Base-by-base conservation (phyloP, 1,140 invertebrate genomes). In the Sipha flava region DNA sequence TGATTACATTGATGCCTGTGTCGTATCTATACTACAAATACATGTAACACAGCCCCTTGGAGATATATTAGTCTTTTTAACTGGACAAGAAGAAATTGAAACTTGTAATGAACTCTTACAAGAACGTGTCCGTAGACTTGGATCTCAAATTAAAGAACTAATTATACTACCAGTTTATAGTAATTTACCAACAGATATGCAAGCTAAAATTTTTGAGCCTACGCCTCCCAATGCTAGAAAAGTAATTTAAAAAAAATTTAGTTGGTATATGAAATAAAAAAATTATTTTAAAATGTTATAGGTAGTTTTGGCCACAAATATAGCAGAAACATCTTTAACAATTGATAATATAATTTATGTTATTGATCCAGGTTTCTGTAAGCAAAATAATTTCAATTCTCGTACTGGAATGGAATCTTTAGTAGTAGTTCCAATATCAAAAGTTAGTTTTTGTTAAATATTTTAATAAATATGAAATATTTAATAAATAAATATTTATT, bases 301-400 rank as follows among this genome's bases (percentile, higher is more conserved):
- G 88, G 94, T 98, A 31, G 92, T 99, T 21, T 86, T 99, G 26
- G 98, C 98, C 1, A 99, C 98, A 26, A 99, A 99, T 85, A 99
- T 99, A 84, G 98, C 98, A 1, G 97, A 99, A 88, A 99, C 98
- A 23, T 99, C 97, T 5, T 87, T 99, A 12, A 99, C 98, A 1
- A 99, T 99, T 82, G 98, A 99, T 85, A 98, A 98, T 83, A 99
- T 99, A 81, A 94, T 96, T 68, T 99, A 98, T 87, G 98, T 99
- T 0, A 98, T 99, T 82, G 98, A 99, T 89, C 96, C 97, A 21
- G 98, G 98, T 2, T 99, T 98, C 87, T 96, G 95, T 57, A 99
- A 99, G 86, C 97, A 99, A 87, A 99, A 99, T 85, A 98, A 97
- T 86, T 99, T 98, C 84, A 99, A 99, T 88, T 96, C 98, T 0